Conservation (phyloP, 2,888 invertebrate genomes). For the Scaptomyza flava region DNA sequence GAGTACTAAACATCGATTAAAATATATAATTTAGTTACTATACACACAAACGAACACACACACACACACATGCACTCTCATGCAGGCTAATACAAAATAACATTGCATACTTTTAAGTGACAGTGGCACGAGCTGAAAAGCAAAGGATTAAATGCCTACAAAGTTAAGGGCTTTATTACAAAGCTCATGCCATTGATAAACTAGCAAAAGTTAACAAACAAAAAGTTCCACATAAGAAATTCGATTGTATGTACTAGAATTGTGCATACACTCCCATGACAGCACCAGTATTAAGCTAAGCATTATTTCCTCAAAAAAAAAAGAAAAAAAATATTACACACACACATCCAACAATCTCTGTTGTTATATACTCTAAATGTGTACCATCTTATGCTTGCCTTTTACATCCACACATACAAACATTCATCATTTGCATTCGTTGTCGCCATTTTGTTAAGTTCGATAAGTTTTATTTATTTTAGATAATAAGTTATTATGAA, state of each 20-base stretch:
- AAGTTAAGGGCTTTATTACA: not conserved
- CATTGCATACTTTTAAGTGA: conserved; percentile 61
- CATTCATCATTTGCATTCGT: conserved; percentile 32
- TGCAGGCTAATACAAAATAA: conserved; percentile 30
- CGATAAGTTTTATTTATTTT: conserved; percentile 73
- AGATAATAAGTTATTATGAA: conserved; percentile 49
- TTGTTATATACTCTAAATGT: conserved; percentile 43
- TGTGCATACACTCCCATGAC: conserved; percentile 71
- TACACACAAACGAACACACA: conserved; percentile 13
- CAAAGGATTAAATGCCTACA: not conserved
- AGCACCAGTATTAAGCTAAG: conserved; percentile 79
- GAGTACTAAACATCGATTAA: conserved; percentile 37
- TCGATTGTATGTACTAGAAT: conserved; percentile 44
- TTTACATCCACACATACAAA: conserved; percentile 10
- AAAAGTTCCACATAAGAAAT: conserved; percentile 38
- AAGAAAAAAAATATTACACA: not conserved
- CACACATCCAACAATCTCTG: conserved; percentile 35
- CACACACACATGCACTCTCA: conserved; percentile 21
- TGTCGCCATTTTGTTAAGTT: conserved; percentile 69
- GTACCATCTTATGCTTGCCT: conserved; percentile 43
- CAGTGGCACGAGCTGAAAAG: conserved; percentile 17
- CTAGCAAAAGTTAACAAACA: conserved; percentile 19
- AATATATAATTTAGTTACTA: conserved; percentile 65
- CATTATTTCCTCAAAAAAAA: conserved; percentile 40
- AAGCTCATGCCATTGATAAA: conserved; percentile 22